Base-by-base conservation (phyloP, 2,113 vertebrate genomes). In the Xenopus laevis region DNA sequence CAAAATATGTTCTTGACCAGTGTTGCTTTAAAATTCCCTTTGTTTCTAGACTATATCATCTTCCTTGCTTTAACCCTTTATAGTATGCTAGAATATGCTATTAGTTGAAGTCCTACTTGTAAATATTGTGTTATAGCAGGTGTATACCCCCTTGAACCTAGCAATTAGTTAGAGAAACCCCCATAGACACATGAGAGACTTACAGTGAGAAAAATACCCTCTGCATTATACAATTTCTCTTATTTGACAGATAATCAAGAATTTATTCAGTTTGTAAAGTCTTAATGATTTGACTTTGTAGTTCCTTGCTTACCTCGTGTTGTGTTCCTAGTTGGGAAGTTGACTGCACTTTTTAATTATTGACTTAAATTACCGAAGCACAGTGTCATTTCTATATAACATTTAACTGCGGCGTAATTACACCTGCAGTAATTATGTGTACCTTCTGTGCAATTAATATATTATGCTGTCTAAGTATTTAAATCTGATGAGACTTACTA, bases 371-470 rank as follows among this genome's bases (percentile, higher is more conserved):
- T 45, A 77, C 62, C 55, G 45, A 60, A 73, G 62, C 40, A 47
- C 68, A 45, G 74, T 77, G 66, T 70, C 74, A 77, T 69, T 70
- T 64, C 74, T 77, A 70, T 77, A 64, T 64, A 77, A 64, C 74
- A 69, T 70, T 64, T 77, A 77, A 64, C 57, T 69, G n/a, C 30
- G 30, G 60, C 53, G 17, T 77, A 77, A 77, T 77, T 77, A 70
- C 59, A 64, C 52, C 59, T 47, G 47, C 66, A 20, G 67, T 77
- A 69, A 77, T 77, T 77, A 77, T 70, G 66, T 64, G 74, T 64
- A 77, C 66, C 74, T 53, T 64, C 74, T 64, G 58, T 33, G 62
- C 74, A 77, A 77, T 77, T 77, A 77, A 77, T 77, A 77, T 55
- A 77, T 77, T 77, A 77, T 62, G 33, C 67, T 76, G 74, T 76